Evolutionary conservation across 2,888 invertebrate genomes (phyloP).

Genomic region (Hetaerina titia): DNA sequence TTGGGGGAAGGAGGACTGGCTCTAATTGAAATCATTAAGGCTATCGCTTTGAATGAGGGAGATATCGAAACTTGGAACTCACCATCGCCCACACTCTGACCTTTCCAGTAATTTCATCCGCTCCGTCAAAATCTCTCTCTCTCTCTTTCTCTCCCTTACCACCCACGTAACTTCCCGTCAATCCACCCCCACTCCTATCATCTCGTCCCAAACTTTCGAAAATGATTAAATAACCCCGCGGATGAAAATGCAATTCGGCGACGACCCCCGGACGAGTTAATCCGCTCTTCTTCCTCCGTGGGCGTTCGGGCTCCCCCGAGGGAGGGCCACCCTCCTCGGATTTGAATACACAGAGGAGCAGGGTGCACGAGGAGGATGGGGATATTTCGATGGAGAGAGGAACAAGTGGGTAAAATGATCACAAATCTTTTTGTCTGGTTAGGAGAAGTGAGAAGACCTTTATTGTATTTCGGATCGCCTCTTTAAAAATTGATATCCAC

Average conservation of each 20-base stretch:
- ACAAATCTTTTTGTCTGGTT: background rate
- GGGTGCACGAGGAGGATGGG: background rate
- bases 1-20: background rate
- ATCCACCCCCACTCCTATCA: background rate
- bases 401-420: background rate
- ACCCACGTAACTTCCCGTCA: background rate
- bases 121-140: background rate
- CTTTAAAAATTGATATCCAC: no score
- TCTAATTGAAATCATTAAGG: background rate
- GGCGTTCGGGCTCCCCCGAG: background rate
- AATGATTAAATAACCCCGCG: constrained; percentile 8
- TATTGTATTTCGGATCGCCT: no score
- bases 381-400: background rate
- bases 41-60: constrained; percentile 1
- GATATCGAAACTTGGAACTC: background rate
- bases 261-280: background rate
- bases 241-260: background rate
- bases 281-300: background rate
- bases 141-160: background rate
- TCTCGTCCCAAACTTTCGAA: background rate
- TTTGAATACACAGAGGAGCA: background rate
- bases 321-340: background rate
- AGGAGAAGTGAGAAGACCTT: no score
- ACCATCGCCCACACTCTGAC: background rate
- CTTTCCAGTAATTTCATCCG: background rate